Conservation (phyloP, 2,888 invertebrate genomes). For the Drosophila prolongata region DNA sequence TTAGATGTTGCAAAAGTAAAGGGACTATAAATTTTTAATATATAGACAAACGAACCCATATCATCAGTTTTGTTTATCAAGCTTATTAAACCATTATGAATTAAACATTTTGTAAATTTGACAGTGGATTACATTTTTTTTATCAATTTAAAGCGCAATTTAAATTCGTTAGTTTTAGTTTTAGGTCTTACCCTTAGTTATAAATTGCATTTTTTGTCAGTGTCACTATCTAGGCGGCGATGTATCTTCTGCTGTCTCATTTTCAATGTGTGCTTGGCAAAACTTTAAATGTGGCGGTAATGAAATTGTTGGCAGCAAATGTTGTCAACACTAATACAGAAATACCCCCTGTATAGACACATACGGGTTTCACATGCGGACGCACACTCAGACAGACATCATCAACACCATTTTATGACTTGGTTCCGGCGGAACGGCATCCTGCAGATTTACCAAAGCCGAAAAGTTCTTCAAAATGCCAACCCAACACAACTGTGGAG, state of each 20-base stretch:
- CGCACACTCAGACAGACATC: slow-evolving; percentile 36
- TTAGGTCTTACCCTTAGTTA: no score
- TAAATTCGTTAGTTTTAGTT: no score
- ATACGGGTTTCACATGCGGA: slow-evolving; percentile 6
- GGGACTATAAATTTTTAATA: no score
- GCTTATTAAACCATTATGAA: no score
- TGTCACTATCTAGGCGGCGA: slow-evolving; percentile 13
- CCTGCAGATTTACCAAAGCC: slow-evolving; percentile 68
- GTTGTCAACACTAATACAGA: slow-evolving; percentile 61
- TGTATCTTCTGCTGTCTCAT: slow-evolving; percentile 54
- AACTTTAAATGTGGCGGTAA: slow-evolving; percentile 80
- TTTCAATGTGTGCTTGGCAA: slow-evolving; percentile 61
- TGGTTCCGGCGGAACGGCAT: slow-evolving; percentile 58
- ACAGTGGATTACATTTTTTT: no score
- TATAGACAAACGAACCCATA: no score
- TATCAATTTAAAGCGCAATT: no score
- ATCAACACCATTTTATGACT: slow-evolving; percentile 69
- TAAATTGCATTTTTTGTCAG: not conserved
- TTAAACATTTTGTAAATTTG: no score
- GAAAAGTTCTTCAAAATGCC: slow-evolving; percentile 59
- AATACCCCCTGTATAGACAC: slow-evolving; percentile 2
- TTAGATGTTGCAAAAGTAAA: no score
- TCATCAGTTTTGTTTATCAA: no score
- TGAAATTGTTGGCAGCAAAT: slow-evolving; percentile 78
- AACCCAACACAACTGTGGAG: slow-evolving; percentile 42